Evolutionary conservation across 2,888 invertebrate genomes (phyloP), one percentile per base, ranked within the genome.

Genomic region (Diaperis boleti): DNA sequence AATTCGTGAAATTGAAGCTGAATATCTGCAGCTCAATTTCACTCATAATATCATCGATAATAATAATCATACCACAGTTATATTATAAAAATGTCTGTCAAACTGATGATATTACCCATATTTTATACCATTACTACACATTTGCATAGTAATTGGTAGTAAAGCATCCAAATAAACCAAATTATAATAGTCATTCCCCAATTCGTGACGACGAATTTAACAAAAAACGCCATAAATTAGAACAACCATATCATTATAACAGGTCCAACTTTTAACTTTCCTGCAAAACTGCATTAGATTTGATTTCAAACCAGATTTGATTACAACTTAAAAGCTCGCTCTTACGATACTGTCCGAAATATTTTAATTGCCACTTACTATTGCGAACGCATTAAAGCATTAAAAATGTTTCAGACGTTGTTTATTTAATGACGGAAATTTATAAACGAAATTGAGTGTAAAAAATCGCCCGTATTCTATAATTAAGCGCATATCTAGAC

Each of bases 401-500:
- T 17, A 47, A 18, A 49, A 33, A 18, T n/a, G 18, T 7, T 49
- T 18, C 18, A 11, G 14, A 33, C 18, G 35, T 35, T 49, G 49
- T 49, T 49, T 49, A 49, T 49, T 49, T 33, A 35, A 33, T 33
- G 49, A 49, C 10, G 49, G 18, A 35, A 49, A 49, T 35, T 49
- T 26, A 41, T 44, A 33, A 33, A 33, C 31, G 31, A 55, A 55
- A 55, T 55, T 42, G 42, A 55, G 20, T 35, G 44, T 44, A 42
- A 52, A 59, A 59, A 44, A 59, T 26, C 13, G 37, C 45, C 31
- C 26, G 26, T 33, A 42, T 57, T 42, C 29, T 57, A 57, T 62
- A 62, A 62, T 62, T 62, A 62, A 35, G 29, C 33, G 11, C 41
- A 44, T 57, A 52, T 57, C 50, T 57, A 62, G 44, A 55, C 47